phyloP scores from a whole-genome alignment of 2,113 vertebrate genomes.

The Brienomyrus brachyistius region DNA sequence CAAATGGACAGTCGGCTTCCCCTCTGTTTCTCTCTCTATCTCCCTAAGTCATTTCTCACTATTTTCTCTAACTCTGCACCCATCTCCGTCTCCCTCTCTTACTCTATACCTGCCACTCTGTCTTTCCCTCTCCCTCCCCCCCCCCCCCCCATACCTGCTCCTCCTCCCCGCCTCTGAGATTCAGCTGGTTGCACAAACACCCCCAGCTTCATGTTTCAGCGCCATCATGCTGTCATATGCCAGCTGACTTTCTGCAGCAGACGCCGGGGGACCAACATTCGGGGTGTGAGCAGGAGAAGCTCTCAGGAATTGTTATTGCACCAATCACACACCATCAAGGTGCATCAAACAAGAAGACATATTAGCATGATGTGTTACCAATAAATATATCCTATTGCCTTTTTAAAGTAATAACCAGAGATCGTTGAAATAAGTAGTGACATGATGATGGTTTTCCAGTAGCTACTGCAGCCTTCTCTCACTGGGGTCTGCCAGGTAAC shows the following conservation, averaged over 20 bases:
- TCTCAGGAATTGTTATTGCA: not conserved
- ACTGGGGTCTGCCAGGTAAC: conserved; percentile 44
- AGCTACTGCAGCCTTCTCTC: conserved; percentile 36
- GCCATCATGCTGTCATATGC: conserved; percentile 22
- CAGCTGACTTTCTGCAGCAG: conserved; percentile 28
- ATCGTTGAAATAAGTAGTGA: not conserved
- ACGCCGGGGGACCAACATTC: not conserved
- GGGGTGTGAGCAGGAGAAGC: conserved; percentile 4
- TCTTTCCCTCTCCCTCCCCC: conserved; percentile 24
- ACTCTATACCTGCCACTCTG: conserved; percentile 14
- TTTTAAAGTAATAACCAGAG: not conserved
- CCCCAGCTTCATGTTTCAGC: conserved; percentile 44
- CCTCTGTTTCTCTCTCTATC: not conserved
- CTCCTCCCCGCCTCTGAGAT: conserved; percentile 33
- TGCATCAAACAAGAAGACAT: not conserved
- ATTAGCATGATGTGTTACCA: not conserved
- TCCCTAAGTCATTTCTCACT: not conserved
- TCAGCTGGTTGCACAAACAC: conserved; percentile 30
- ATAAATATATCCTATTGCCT: not conserved
- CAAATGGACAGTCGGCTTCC: conserved; percentile 33
- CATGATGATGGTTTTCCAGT: not conserved
- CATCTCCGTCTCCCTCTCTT: conserved; percentile 25
- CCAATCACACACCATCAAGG: not conserved
- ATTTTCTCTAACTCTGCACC: conserved; percentile 19
- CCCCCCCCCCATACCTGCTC: conserved; percentile 22